Percentiles rank a stretch among this genome's conserved stretches.
Evolutionary conservation across 30 jellyfish, hydroid and myxozoan genomes (phyloP).

Genomic region (Mastigias papua): DNA sequence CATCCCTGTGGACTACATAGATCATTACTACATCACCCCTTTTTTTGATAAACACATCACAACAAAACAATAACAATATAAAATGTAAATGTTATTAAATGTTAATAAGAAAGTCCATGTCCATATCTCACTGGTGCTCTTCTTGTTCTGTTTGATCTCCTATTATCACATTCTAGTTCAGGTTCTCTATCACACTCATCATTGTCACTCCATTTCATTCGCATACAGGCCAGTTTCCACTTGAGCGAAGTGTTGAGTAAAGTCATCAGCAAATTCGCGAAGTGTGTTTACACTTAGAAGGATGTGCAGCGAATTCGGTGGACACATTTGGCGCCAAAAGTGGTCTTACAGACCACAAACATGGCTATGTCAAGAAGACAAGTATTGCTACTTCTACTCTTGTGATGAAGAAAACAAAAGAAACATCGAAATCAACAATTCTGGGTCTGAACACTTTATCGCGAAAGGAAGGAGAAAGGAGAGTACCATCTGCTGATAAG

Average conservation of each 20-base stretch:
- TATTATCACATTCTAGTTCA: too few relatives aligned
- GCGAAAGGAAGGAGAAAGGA: conserved; percentile 28
- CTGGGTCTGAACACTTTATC: conserved; percentile 33
- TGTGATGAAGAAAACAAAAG: conserved; percentile 17
- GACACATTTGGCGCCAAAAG: neutral
- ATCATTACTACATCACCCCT: too few relatives aligned
- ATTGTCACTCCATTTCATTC: too few relatives aligned
- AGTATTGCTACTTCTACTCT: conserved; percentile 6
- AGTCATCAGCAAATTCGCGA: neutral
- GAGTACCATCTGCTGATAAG: conserved; percentile 25
- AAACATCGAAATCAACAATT: neutral
- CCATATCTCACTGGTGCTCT: too few relatives aligned
- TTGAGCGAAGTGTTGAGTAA: neutral
- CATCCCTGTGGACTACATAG: too few relatives aligned
- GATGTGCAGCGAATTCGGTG: neutral
- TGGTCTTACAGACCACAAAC: neutral
- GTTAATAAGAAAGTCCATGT: too few relatives aligned
- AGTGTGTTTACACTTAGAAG: neutral
- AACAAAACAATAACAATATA: too few relatives aligned
- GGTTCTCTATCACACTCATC: too few relatives aligned
- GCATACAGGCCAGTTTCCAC: neutral
- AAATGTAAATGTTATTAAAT: too few relatives aligned
- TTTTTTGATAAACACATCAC: too few relatives aligned
- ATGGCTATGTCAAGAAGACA: neutral
- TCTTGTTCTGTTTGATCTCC: too few relatives aligned